Percentiles rank a stretch among this genome's conserved stretches.
Evolutionary conservation across 2,113 vertebrate species (phyloP).

Genomic region (Poeciliopsis prolifica): DNA sequence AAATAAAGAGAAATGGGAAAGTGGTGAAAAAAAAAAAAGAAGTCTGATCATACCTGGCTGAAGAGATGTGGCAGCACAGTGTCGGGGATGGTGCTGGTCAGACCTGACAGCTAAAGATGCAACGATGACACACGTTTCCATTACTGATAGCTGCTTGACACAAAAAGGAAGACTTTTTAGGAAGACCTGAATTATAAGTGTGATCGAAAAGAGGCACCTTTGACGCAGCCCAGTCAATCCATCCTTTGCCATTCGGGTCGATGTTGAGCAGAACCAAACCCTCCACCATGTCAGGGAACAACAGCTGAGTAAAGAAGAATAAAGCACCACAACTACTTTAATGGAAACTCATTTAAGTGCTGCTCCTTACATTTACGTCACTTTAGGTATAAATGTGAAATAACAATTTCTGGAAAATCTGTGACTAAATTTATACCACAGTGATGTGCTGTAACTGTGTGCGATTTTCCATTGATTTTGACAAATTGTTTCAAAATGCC

Average conservation of each 20-base stretch:
- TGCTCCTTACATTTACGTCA: not conserved
- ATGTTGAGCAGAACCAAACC: slow-evolving; percentile 97
- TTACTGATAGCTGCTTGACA: not conserved
- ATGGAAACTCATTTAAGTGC: not conserved
- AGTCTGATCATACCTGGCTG: slow-evolving; percentile 87
- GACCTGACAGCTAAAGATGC: slow-evolving; percentile 83
- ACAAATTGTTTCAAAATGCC: not conserved
- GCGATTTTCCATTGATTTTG: not conserved
- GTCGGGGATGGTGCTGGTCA: slow-evolving; percentile 91
- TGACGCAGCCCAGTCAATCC: slow-evolving; percentile 98
- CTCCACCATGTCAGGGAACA: slow-evolving; percentile 94
- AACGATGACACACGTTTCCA: not conserved
- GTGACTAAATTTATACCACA: not conserved
- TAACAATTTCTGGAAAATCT: not conserved
- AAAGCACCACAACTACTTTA: not conserved
- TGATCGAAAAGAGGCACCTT: slow-evolving; percentile 79
- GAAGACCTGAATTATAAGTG: rapidly evolving
- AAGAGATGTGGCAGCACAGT: slow-evolving; percentile 93
- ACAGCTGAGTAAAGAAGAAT: slow-evolving; percentile 79
- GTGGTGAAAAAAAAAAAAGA: not conserved
- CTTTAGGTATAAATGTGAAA: not conserved
- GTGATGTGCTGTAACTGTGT: not conserved
- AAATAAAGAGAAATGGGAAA: no score
- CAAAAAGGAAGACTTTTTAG: no score
- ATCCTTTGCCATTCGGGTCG: slow-evolving; percentile 95